These are phyloP conservation scores for Dinocampus coccinellae DNA, from an alignment of 2,888 invertebrate species.

Conservation along the genomic window DNA sequence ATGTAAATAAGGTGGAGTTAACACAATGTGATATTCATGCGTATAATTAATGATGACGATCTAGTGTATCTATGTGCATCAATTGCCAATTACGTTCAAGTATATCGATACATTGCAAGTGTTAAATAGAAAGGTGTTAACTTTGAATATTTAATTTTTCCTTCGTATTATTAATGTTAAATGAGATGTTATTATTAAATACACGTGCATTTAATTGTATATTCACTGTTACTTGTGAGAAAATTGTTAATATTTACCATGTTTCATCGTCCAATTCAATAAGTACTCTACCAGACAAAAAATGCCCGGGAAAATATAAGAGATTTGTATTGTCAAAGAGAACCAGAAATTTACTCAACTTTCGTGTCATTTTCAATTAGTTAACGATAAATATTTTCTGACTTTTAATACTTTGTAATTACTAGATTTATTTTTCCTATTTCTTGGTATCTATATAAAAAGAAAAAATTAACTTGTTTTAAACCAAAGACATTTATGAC, in stretches of 20 bases:
- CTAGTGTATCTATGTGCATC: neutral
- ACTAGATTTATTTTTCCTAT: neutral
- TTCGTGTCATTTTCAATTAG: conserved; percentile 79
- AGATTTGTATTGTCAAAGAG: conserved; percentile 94
- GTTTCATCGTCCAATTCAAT: conserved; percentile 95
- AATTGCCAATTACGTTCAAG: neutral
- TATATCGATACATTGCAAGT: neutral
- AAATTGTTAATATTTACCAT: conserved; percentile 56
- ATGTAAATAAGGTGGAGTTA: neutral
- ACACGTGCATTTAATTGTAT: conserved; percentile 14
- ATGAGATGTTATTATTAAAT: conserved; percentile 9
- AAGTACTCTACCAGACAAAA: conserved; percentile 90
- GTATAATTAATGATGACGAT: neutral
- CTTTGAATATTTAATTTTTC: conserved; percentile 1
- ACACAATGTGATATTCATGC: neutral
- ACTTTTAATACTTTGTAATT: too few relatives aligned
- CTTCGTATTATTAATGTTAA: neutral
- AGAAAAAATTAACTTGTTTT: neutral
- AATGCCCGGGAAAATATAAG: conserved; percentile 94
- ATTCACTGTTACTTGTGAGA: neutral
- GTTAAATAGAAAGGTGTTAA: neutral
- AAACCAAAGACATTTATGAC: neutral
- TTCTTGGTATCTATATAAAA: neutral
- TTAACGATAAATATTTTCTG: neutral
- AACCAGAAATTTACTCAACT: conserved; percentile 92